Evolutionary conservation across 2,113 vertebrate genomes (phyloP).

Genomic region (Callopanchax toddi): DNA sequence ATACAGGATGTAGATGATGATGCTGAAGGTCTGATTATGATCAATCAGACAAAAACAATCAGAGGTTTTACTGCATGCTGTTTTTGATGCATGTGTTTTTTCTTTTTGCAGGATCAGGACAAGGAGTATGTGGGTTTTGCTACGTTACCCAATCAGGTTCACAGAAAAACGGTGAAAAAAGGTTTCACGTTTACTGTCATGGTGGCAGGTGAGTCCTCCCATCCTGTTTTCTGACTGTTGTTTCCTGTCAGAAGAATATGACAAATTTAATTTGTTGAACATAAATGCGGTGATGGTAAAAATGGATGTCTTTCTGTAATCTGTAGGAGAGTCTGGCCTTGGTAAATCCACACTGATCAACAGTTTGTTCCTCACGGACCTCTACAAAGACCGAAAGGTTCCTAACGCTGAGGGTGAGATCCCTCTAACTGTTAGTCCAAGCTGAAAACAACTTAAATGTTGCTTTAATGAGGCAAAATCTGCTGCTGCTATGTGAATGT

Average conservation of each 20-base stretch:
- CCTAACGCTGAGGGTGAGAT: constrained; percentile 75
- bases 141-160: constrained; percentile 91
- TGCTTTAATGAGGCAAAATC: background rate
- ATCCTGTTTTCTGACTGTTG: background rate
- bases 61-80: background rate
- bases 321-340: constrained; percentile 90
- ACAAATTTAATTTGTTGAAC: no score
- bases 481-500: background rate
- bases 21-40: background rate
- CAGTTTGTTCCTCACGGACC: constrained; percentile 94
- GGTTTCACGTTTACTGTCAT: constrained; percentile 97
- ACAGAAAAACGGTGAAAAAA: constrained; percentile 95
- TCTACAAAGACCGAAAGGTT: constrained; percentile 82
- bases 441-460: background rate
- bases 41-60: background rate
- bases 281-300: no score
- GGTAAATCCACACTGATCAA: constrained; percentile 96
- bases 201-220: constrained; percentile 87
- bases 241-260: no score
- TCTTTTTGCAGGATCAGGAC: constrained; percentile 77
- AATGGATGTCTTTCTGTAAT: background rate
- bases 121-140: constrained; percentile 88
- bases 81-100: background rate
- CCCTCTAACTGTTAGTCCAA: background rate
- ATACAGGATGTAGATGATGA: background rate